Base-by-base conservation (phyloP, 2,797 vertebrate genomes). In the Argentina silus region DNA sequence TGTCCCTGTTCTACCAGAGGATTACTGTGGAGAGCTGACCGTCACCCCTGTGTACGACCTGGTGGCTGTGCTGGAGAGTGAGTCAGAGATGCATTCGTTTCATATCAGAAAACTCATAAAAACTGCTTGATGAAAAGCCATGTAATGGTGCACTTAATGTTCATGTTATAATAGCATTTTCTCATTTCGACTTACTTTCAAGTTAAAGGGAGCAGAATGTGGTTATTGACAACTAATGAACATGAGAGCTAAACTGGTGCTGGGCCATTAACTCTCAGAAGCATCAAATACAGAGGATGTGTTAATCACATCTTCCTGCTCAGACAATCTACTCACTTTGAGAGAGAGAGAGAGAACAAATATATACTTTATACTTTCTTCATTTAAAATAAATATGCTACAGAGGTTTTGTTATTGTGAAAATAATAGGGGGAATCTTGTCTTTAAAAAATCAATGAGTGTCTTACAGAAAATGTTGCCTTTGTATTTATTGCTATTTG, bases 11-110 rank as follows among this genome's bases (percentile, higher is more conserved):
- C 85, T 93, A 62, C 91, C 93, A 61, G 78, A 91, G 78, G 90
- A 90, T 70, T 92, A 94, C 78, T 77, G 75, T 50, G 91, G 93
- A 42, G 85, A 81, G 72, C 57, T 96, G 84, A 78, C 74, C 75
- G 91, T 96, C 55, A 91, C 87, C 0, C 94, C 95, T 55, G 81
- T 96, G 72, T 95, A 96, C 43, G 93, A 95, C 85, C 86, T 96
- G 23, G 93, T 95, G 77, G 94, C 91, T 59, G 83, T 95, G 66
- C 93, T 94, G 89, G 92, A 93, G 84, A 92, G 95, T 96, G 90
- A 95, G 95, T 94, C 19, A 6, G n/a, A 43, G 56, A 6, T 3
- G 1, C 19, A 8, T 14, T 68, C 7, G 21, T 57, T 67, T 42
- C 27, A 60, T 23, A 60, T 60, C 21, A 60, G 14, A 36, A 45